Evolutionary conservation across 2,797 vertebrate genomes (phyloP), one percentile per base, ranked within the genome.

Genomic region (Falco novaeseelandiae): DNA sequence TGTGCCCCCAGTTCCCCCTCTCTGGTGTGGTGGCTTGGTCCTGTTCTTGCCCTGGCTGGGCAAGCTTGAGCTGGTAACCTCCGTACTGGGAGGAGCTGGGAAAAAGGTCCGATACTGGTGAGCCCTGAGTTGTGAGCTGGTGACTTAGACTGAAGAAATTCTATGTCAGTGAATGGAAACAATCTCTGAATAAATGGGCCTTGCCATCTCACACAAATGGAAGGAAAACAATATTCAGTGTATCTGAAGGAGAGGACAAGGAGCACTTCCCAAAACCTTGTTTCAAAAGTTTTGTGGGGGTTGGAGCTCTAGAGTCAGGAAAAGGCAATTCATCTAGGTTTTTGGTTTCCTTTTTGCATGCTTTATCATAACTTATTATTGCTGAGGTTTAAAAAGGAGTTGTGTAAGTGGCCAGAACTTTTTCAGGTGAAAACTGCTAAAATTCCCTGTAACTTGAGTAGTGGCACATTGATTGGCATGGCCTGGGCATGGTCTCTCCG

Each of bases 361-460:
- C 7, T 95, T 91, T 95, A 65, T 90, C 51, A 32, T 67, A 57
- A 77, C 80, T 77, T 80, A 32, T 80, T 89, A 63, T 78, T 92
- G 46, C 42, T 79, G 38, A 54, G 30, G 26, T 87, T 34, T 83
- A 36, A 36, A 74, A 87, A 69, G 42, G 32, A 89, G 71, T 54
- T 42, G 36, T 67, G 30, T 67, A 65, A 88, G 36, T 59, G 51
- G 52, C 23, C 63, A 86, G 32, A 48, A 74, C 9, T 19, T 78
- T 40, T 70, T 70, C 46, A 88, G 71, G 30, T 90, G 48, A 42
- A 94, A 91, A 69, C 38, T 19, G 2, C 78, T 96, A 16, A 87
- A 94, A 84, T 80, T 71, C 65, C 36, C 26, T 58, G 74, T 80
- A 84, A 83, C 62, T 62, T 71, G 73, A 93, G 66, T n/a, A 63